These are phyloP conservation scores for Elanoides forficatus DNA, from an alignment of 2,113 vertebrate species.

Conservation along the genomic window DNA sequence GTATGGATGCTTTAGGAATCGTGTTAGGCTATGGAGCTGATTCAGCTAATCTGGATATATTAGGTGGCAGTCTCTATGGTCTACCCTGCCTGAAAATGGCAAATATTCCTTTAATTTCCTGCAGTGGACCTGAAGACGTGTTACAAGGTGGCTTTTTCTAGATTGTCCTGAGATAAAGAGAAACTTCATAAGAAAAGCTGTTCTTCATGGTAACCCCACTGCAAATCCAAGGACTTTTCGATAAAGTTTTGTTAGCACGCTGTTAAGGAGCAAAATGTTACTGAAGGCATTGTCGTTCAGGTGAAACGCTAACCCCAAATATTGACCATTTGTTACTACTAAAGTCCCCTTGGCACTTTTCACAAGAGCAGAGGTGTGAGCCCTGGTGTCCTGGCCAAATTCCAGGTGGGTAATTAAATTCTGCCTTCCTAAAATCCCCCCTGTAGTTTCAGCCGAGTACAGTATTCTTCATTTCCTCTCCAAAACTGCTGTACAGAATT, in stretches of 20 bases:
- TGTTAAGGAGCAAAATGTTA: not conserved
- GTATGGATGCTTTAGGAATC: not conserved
- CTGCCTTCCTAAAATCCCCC: constrained; percentile 59
- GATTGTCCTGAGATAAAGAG: not conserved
- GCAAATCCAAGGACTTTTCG: not conserved
- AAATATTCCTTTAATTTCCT: constrained; percentile 45
- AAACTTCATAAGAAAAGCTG: not conserved
- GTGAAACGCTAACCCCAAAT: not conserved
- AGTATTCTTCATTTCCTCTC: constrained; percentile 65
- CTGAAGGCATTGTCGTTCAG: fast-evolving
- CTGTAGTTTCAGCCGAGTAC: constrained; percentile 36
- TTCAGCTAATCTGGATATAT: constrained; percentile 3
- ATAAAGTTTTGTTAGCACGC: not conserved
- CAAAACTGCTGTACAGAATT: constrained; percentile 38
- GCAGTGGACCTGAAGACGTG: not conserved
- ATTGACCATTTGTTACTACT: constrained; percentile 8
- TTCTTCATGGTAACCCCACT: not conserved
- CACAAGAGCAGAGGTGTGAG: constrained; percentile 57
- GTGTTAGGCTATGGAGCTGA: not conserved
- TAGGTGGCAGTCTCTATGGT: not conserved
- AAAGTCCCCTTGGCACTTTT: constrained; percentile 43
- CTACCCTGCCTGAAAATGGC: not conserved
- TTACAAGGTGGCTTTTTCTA: not conserved
- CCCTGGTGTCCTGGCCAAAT: constrained; percentile 59
- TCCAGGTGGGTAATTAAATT: constrained; percentile 69